phyloP scores from a whole-genome alignment of 2,888 invertebrate species.

The Hydrotaea cyrtoneurina region DNA sequence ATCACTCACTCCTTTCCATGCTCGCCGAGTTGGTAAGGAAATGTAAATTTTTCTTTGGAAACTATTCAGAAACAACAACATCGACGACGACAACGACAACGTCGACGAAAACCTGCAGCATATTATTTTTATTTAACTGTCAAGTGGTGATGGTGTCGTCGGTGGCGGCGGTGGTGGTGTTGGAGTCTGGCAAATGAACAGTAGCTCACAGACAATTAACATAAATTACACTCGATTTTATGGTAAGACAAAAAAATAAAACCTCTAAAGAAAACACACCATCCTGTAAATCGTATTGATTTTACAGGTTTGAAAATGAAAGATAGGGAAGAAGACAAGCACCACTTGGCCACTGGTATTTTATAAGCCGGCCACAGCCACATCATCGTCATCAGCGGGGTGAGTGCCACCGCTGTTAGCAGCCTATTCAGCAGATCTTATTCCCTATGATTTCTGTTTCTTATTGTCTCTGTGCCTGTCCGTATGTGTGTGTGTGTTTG shows the following conservation, averaged over 20 bases:
- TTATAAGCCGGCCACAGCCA: background rate
- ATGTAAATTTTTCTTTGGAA: slow-evolving; percentile 32
- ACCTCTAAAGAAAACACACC: slow-evolving; percentile 38
- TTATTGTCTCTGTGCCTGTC: background rate
- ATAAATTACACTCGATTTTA: slow-evolving; percentile 67
- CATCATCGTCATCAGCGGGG: background rate
- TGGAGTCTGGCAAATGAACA: slow-evolving; percentile 44
- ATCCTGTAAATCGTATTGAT: slow-evolving; percentile 37
- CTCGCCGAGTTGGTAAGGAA: background rate
- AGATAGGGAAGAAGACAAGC: slow-evolving; percentile 7
- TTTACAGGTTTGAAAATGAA: slow-evolving; percentile 27
- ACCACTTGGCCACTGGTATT: slow-evolving; percentile 26
- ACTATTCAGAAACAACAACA: background rate
- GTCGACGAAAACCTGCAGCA: slow-evolving; percentile 10
- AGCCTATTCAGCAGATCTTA: slow-evolving; percentile 49
- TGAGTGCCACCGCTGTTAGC: slow-evolving; percentile 24
- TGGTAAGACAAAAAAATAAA: slow-evolving; percentile 27
- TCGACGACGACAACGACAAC: background rate
- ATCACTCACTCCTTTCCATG: slow-evolving; percentile 26
- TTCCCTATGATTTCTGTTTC: slow-evolving; percentile 10
- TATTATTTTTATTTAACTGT: slow-evolving; percentile 55
- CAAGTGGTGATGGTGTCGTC: slow-evolving; percentile 38
- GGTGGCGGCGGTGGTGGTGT: background rate
- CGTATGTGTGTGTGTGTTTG: background rate
- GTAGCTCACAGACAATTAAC: slow-evolving; percentile 70